Evolutionary conservation across 1,140 invertebrate genomes (phyloP).

Genomic region (Holcopasites calliopsidis): DNA sequence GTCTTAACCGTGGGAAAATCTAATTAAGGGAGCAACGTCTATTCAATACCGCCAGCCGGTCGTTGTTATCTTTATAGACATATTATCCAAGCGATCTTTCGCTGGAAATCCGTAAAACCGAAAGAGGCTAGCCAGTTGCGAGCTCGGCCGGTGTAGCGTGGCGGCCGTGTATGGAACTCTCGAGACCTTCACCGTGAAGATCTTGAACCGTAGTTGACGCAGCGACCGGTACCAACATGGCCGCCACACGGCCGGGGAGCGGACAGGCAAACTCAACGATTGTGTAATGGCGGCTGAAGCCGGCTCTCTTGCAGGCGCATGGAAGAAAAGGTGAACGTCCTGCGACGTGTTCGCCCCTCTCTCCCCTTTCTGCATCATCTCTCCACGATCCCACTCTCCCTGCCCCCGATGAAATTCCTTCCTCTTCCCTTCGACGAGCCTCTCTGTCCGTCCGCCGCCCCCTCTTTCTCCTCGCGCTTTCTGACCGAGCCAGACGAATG

Average conservation of each 20-base stretch:
- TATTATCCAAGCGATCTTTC: neutral
- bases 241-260: constrained; percentile 57
- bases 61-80: neutral
- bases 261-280: constrained; percentile 58
- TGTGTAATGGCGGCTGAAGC: constrained; percentile 68
- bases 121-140: constrained; percentile 43
- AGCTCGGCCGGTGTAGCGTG: constrained; percentile 1
- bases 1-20: neutral
- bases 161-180: constrained; percentile 29
- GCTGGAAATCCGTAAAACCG: constrained; percentile 28
- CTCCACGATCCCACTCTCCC: constrained; percentile 22
- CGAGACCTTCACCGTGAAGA: constrained; percentile 63
- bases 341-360: constrained; percentile 53
- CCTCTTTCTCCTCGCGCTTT: constrained; percentile 18
- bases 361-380: constrained; percentile 38
- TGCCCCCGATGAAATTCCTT: neutral
- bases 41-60: no score
- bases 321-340: constrained; percentile 69
- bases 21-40: neutral
- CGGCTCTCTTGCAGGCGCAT: constrained; percentile 50
- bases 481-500: constrained; percentile 30
- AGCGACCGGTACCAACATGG: constrained; percentile 68
- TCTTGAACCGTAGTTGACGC: constrained; percentile 61
- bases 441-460: neutral
- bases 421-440: neutral